Percentiles rank a stretch among this genome's conserved stretches.
These are phyloP conservation scores for Bembecia ichneumoniformis DNA, from an alignment of 2,888 invertebrate species.

Conservation along the genomic window DNA sequence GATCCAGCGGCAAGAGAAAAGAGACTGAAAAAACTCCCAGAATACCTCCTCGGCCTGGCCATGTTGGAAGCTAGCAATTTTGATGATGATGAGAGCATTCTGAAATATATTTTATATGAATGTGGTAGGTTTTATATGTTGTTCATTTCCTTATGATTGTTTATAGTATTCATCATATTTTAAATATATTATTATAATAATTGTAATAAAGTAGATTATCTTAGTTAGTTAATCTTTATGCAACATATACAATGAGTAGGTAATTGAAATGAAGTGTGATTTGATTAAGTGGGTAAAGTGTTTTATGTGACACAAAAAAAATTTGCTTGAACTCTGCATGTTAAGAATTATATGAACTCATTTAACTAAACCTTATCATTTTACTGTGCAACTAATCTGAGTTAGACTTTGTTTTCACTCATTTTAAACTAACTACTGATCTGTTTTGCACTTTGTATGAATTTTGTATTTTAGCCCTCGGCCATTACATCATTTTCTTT, in stretches of 20 bases:
- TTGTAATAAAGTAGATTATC: not conserved
- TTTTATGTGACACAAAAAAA: no score
- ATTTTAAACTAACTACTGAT: no score
- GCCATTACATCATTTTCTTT: no score
- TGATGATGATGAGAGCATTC: slow-evolving; percentile 75
- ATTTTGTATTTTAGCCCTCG: no score
- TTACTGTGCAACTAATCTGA: no score
- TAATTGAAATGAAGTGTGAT: not conserved
- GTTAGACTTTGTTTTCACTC: no score
- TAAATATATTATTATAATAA: not conserved
- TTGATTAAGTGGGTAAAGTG: no score
- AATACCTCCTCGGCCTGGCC: slow-evolving; percentile 83
- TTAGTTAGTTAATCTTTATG: not conserved
- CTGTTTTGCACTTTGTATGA: no score
- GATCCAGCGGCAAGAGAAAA: slow-evolving; percentile 80
- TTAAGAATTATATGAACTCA: no score
- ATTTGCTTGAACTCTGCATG: no score
- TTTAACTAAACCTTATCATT: no score
- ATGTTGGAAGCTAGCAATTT: slow-evolving; percentile 78
- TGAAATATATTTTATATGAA: slow-evolving; percentile 72
- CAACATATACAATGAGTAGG: not conserved
- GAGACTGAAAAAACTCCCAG: slow-evolving; percentile 88
- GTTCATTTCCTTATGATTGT: not conserved
- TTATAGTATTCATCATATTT: slow-evolving; percentile 1
- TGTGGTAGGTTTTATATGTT: slow-evolving; percentile 49